Evolutionary conservation across 2,113 vertebrate genomes (phyloP).

Genomic region (Megaleporinus macrocephalus): DNA sequence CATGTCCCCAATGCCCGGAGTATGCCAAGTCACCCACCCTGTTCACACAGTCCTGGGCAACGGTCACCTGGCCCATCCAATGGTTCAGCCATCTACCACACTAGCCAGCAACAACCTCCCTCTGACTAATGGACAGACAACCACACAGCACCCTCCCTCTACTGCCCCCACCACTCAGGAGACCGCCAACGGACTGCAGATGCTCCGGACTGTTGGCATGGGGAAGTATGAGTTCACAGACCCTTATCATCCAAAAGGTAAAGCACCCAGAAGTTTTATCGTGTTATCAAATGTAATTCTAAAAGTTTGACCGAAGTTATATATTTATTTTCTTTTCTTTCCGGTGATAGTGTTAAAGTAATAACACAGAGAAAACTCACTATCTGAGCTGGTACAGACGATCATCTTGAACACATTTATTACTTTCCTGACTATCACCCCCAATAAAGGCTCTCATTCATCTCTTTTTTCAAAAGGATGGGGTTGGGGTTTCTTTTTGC

Average conservation of each 20-base stretch:
- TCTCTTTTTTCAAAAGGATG: constrained; percentile 38
- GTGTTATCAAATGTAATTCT: neutral
- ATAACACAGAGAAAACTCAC: neutral
- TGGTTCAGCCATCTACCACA: constrained; percentile 83
- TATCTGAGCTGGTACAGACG: constrained; percentile 40
- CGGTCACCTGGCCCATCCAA: constrained; percentile 86
- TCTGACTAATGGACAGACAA: constrained; percentile 86
- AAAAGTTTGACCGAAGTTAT: neutral
- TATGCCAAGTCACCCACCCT: constrained; percentile 82
- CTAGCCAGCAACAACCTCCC: constrained; percentile 77
- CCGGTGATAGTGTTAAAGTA: constrained; percentile 4
- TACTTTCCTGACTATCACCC: constrained; percentile 50
- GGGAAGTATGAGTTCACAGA: constrained; percentile 99
- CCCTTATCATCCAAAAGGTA: constrained; percentile 98
- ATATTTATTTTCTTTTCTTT: neutral
- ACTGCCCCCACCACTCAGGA: constrained; percentile 76
- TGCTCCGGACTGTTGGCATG: constrained; percentile 94
- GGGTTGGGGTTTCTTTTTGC: constrained; percentile 34
- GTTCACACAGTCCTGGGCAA: constrained; percentile 87
- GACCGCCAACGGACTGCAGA: constrained; percentile 85
- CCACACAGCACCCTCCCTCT: constrained; percentile 69
- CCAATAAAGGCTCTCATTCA: constrained; percentile 55
- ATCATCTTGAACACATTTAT: constrained; percentile 54
- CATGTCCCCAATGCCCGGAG: constrained; percentile 84
- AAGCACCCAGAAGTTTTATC: constrained; percentile 46